Evolutionary conservation across 1,140 invertebrate genomes (phyloP), one percentile per base, ranked within the genome.

Genomic region (Ostrea edulis): DNA sequence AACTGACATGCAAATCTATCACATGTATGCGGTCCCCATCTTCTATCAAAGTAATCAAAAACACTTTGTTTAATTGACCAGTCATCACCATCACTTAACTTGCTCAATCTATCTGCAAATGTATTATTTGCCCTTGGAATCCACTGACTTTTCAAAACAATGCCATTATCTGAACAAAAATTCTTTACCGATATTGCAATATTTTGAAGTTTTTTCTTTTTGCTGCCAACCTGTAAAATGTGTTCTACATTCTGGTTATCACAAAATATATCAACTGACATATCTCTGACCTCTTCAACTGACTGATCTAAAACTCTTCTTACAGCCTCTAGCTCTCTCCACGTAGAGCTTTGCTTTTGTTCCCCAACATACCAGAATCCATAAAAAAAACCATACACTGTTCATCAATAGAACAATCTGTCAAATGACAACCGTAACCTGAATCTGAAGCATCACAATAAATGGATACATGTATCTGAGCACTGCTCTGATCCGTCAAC

Each of bases 371-470:
- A 14, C 58, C 58, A 62, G 58, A 62, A 62, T 62, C 58, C 58
- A 62, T 14, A 62, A 62, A 5, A n/a, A n/a, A 62, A 62, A 20
- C 12, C n/a, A 11, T 14, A 62, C 5, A 17, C 17, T 62, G 20
- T 25, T 81, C 71, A 35, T 81, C 71, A 17, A 29, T 22, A 12
- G 71, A 22, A 7, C 25, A n/a, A 29, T 8, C 7, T 29, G n/a
- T 83, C 20, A 83, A 83, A 83, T 52, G 20, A 83, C 86, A 77
- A 5, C 54, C 86, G 65, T 71, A 62, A 8, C 86, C 81, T 44
- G 20, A n/a, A 20, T 20, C 68, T 22, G 83, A 88, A 4, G 82
- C 82, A 65, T 85, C 87, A 85, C 62, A 58, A 51, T 77, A 88
- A 11, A 83, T 11, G 17, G 77, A 22, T 54, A n/a, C n/a, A n/a